Base-by-base conservation (phyloP, 2,888 invertebrate genomes). In the Pocota personata region DNA sequence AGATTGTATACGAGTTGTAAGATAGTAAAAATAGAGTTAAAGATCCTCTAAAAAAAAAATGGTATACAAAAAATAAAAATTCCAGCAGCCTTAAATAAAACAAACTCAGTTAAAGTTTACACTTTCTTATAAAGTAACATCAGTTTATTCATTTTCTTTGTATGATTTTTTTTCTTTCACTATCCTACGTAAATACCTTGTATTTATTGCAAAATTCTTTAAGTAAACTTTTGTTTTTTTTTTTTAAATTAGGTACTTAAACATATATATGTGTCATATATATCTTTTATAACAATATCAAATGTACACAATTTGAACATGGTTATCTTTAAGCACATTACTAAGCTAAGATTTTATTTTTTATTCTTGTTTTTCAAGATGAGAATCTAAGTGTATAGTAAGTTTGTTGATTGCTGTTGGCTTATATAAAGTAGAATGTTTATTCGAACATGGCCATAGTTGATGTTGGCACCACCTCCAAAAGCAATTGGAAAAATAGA, bases 381-480 rank as follows among this genome's bases (percentile, higher is more conserved):
- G 79, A 84, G 83, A 84, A 84, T 84, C 83, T 84, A 64, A 52
- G 71, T 58, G 40, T 72, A 64, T 52, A 71, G 27, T 83, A 50
- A 79, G 57, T 75, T 67, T 84, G 50, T 50, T 55, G 75, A 80
- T 82, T 72, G 66, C 55, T 76, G 14, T 80, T 76, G 66, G 71
- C 14, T 75, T 64, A 40, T 40, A 40, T 52, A 37, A 16, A 55
- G 37, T 32, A 48, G 57, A 75, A 79, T 77, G 14, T 78, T 88
- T 89, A 92, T 88, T 92, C 92, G 88, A 92, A 92, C 91, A 92
- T 91, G 79, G 91, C 91, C 93, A 95, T 96, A 87, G 95, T 95
- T 89, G 97, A 95, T 82, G 97, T 97, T 89, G 98, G 97, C 89
- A 97, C 97, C 91, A 98, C 97, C 93, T 98, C 97, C 92, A 98